Evolutionary conservation across 2,888 invertebrate genomes (phyloP).

Genomic region (Ptychoptera albimana): DNA sequence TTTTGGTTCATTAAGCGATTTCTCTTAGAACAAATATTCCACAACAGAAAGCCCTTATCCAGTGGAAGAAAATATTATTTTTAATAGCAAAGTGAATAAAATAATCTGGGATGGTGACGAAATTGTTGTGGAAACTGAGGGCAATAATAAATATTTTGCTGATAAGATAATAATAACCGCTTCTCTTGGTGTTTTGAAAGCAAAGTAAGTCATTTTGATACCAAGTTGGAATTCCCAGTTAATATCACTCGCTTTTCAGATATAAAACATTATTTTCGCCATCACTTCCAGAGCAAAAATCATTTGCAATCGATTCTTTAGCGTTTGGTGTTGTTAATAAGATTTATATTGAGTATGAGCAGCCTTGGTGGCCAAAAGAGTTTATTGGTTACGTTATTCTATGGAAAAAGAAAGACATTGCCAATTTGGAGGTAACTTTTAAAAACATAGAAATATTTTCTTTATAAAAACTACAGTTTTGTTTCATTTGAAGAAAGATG

Average conservation of each 20-base stretch:
- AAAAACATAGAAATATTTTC: not conserved
- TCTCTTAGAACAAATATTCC: not conserved
- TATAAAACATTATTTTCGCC: not conserved
- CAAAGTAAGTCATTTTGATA: not conserved
- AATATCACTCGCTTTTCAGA: not conserved
- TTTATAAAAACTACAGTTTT: not conserved
- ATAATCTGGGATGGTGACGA: not conserved
- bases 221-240: not conserved
- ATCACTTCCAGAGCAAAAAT: not conserved
- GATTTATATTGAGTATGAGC: not conserved
- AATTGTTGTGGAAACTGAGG: not conserved
- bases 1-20: not conserved
- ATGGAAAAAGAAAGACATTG: not conserved
- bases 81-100: not conserved
- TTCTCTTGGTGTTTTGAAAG: not conserved
- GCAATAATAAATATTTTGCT: not conserved
- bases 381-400: not conserved
- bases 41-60: not conserved
- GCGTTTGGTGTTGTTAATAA: not conserved
- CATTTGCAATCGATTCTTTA: not conserved
- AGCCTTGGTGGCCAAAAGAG: not conserved
- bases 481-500: not conserved
- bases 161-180: not conserved
- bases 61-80: not conserved
- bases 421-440: not conserved